Evolutionary conservation across 2,797 vertebrate species (phyloP).

Genomic region (Crenichthys baileyi): DNA sequence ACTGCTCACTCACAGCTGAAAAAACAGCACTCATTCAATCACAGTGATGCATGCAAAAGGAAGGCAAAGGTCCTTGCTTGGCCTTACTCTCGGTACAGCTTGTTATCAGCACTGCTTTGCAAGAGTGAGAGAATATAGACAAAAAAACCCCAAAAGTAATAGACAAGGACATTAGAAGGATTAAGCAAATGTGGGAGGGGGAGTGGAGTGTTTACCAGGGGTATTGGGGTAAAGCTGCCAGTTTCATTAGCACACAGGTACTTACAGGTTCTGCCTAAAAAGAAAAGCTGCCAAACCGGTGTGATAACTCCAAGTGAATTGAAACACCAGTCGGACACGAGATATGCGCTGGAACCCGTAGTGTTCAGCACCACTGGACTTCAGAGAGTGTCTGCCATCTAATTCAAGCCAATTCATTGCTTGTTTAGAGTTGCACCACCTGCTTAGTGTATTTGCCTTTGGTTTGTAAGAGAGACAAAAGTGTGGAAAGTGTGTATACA

Average conservation of each 20-base stretch:
- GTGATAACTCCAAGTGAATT: constrained; percentile 17
- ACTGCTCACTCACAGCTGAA: constrained; percentile 56
- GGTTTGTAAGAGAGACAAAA: neutral
- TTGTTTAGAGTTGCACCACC: constrained; percentile 68
- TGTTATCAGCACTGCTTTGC: constrained; percentile 34
- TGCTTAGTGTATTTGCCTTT: constrained; percentile 46
- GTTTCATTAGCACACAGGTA: constrained; percentile 21
- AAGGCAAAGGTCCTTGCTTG: constrained; percentile 38
- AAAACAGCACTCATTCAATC: constrained; percentile 65
- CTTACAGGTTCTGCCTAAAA: constrained; percentile 26
- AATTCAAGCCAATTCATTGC: constrained; percentile 61
- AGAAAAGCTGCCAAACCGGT: constrained; percentile 22
- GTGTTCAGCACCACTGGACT: constrained; percentile 50
- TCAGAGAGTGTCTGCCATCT: constrained; percentile 43
- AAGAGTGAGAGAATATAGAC: constrained; percentile 18
- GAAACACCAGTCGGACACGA: constrained; percentile 31
- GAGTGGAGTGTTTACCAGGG: neutral
- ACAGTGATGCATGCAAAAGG: constrained; percentile 53
- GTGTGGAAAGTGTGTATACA: neutral
- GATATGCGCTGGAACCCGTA: constrained; percentile 32
- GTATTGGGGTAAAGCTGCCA: constrained; percentile 14
- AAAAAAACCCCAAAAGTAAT: constrained; percentile 6
- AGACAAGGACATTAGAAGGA: constrained; percentile 30
- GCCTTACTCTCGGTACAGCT: constrained; percentile 26
- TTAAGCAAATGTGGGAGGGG: constrained; percentile 17